These are phyloP conservation scores for Solenodon paradoxus DNA, from an alignment of 2,113 vertebrate species.

Conservation along the genomic window DNA sequence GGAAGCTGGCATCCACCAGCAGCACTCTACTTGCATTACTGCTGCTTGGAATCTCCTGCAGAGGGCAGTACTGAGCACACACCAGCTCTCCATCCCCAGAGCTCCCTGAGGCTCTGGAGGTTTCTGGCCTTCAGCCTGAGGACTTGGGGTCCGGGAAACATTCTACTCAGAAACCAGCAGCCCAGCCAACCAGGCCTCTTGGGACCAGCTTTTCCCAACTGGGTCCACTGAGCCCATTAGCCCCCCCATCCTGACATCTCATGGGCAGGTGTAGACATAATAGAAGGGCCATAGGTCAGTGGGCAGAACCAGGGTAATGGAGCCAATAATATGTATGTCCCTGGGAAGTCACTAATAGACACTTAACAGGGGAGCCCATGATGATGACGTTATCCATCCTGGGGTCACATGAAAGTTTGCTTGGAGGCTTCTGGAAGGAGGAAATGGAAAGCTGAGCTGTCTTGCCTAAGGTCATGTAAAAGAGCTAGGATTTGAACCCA, in stretches of 20 bases:
- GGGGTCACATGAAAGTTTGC: background rate
- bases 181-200: background rate
- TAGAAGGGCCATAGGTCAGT: background rate
- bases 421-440: background rate
- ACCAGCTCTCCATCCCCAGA: background rate
- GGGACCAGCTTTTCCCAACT: background rate
- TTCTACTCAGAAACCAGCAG: background rate
- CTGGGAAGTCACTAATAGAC: background rate
- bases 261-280: accelerated
- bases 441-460: background rate
- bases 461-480: background rate
- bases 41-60: background rate
- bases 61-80: conserved; percentile 24
- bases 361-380: accelerated
- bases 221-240: background rate
- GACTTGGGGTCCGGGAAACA: background rate
- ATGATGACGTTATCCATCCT: background rate
- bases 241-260: too few relatives aligned
- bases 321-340: background rate
- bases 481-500: background rate
- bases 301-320: background rate
- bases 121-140: background rate
- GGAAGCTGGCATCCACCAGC: accelerated
- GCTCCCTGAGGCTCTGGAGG: background rate
- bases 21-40: accelerated